A percentile compares a stretch with the other conserved stretches of the same genome.
Conservation (phyloP, 1,140 invertebrate species). For the Cotesia vestalis region DNA sequence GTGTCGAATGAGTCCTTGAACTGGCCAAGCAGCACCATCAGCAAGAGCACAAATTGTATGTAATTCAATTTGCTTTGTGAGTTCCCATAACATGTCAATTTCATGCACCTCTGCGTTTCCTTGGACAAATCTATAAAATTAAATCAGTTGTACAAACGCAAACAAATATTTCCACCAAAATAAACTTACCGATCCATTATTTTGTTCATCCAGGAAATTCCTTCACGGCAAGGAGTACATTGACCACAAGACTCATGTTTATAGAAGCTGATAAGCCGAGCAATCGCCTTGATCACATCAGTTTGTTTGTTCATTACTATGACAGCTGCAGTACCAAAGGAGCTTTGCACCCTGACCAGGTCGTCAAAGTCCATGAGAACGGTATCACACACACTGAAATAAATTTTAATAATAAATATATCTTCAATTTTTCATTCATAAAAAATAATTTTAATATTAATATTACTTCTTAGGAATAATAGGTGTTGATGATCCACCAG, state of each 20-base stretch:
- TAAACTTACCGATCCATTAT: slow-evolving; percentile 76
- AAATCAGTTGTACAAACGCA: slow-evolving; percentile 25
- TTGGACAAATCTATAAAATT: slow-evolving; percentile 76
- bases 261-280: slow-evolving; percentile 96
- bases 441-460: slow-evolving; percentile 17
- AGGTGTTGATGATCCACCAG: slow-evolving; percentile 98
- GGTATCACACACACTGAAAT: slow-evolving; percentile 88
- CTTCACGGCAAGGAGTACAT: slow-evolving; percentile 98
- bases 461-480: slow-evolving; percentile 91
- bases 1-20: slow-evolving; percentile 97
- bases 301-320: slow-evolving; percentile 99
- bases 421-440: slow-evolving; percentile 23
- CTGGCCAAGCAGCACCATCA: slow-evolving; percentile 99
- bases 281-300: slow-evolving; percentile 96
- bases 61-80: slow-evolving; percentile 99
- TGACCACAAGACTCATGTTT: slow-evolving; percentile 99
- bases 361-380: slow-evolving; percentile 99
- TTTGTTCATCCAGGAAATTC: slow-evolving; percentile 98
- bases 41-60: slow-evolving; percentile 99
- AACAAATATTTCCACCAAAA: background rate
- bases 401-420: slow-evolving; percentile 7
- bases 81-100: slow-evolving; percentile 99
- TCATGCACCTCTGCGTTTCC: slow-evolving; percentile 95
- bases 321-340: slow-evolving; percentile 95
- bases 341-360: slow-evolving; percentile 91